Evolutionary conservation across 2,888 invertebrate genomes (phyloP), one percentile per base, ranked within the genome.

Genomic region (Thysanoteuthis rhombus): DNA sequence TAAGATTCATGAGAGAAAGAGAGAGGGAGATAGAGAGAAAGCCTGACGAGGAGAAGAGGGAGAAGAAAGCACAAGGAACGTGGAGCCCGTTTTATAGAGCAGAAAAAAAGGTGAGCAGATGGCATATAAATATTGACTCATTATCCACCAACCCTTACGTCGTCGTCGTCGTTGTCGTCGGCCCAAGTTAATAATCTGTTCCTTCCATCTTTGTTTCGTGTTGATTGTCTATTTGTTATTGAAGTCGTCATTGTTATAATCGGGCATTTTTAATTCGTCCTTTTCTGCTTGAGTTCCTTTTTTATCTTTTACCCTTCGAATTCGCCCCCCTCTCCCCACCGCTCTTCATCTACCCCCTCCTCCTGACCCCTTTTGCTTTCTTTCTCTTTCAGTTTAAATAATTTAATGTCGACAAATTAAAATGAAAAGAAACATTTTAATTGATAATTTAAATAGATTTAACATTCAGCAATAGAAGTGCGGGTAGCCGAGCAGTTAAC

Each of bases 171-270:
- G n/a, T n/a, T n/a, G 1, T 75, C 75, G 4, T 75, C n/a, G 75
- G 25, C 75, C 12, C n/a, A 75, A 75, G 75, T 75, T 75, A 75
- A 75, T 75, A 75, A 75, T 75, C 75, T 75, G n/a, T 19, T 75
- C 25, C 75, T n/a, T 75, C 75, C n/a, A 75, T 75, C 75, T 75
- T 75, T 75, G 75, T 75, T 75, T 75, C 75, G n/a, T 36, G n/a
- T 75, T 75, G 75, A 75, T 75, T 75, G 75, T n/a, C 75, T 75
- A 75, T 75, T 75, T 75, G n/a, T n/a, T 75, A 75, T n/a, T n/a
- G n/a, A 3, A 10, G 75, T 36, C 75, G 75, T 16, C 75, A 75
- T 75, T 75, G n/a, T 75, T 75, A 36, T 75, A 75, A 75, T n/a
- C 75, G 75, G 75, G n/a, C 75, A 75, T 75, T 75, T 75, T 75